Evolutionary conservation across 2,797 vertebrate species (phyloP).

Genomic region (Poeciliopsis gracilis): DNA sequence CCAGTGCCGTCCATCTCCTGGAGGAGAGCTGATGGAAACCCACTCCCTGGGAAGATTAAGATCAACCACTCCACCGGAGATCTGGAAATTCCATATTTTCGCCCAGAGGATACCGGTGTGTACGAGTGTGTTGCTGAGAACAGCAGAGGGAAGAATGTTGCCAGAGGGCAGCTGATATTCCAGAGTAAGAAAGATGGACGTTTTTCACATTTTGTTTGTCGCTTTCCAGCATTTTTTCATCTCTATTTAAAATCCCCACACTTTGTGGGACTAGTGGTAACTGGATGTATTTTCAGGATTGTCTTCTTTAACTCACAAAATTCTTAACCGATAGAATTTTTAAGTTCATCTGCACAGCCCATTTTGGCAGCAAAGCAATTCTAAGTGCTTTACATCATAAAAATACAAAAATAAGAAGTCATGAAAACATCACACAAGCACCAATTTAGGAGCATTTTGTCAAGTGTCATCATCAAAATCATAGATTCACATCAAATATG

Average conservation of each 20-base stretch:
- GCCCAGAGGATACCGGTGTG: slow-evolving; percentile 88
- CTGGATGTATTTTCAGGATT: not conserved
- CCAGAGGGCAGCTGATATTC: slow-evolving; percentile 88
- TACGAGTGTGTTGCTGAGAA: slow-evolving; percentile 94
- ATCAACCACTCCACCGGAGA: slow-evolving; percentile 89
- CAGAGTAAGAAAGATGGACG: slow-evolving; percentile 79
- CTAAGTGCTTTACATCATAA: too few relatives aligned
- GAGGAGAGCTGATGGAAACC: slow-evolving; percentile 89
- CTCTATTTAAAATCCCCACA: not conserved
- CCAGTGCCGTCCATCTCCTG: slow-evolving; percentile 91
- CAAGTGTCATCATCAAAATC: too few relatives aligned
- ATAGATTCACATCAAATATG: too few relatives aligned
- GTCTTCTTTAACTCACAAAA: not conserved
- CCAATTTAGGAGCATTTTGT: too few relatives aligned
- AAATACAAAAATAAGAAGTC: too few relatives aligned
- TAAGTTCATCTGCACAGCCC: too few relatives aligned
- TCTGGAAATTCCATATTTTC: slow-evolving; percentile 94
- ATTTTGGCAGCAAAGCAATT: too few relatives aligned
- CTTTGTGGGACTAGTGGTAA: not conserved
- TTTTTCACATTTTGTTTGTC: slow-evolving; percentile 6
- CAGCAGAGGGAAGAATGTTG: slow-evolving; percentile 86
- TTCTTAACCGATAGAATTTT: too few relatives aligned
- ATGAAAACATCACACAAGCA: too few relatives aligned
- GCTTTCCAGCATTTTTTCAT: not conserved
- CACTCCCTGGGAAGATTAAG: slow-evolving; percentile 90